Base-by-base conservation (phyloP, 2,888 invertebrate species). In the Ormyrus rosae region DNA sequence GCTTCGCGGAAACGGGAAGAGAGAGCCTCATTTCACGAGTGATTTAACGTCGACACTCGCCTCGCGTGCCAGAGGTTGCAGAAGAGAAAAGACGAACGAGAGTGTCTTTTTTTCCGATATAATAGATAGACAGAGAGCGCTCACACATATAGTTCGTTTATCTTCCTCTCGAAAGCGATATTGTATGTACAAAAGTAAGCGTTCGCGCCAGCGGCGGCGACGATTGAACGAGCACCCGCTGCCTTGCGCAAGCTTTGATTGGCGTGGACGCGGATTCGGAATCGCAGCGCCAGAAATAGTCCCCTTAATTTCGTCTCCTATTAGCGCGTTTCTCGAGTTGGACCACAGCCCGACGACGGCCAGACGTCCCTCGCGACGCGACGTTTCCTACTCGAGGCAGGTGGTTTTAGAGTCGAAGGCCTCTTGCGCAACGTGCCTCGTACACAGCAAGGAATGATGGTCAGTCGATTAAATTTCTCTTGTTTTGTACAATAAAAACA, bases 331-430 rank as follows among this genome's bases (percentile, higher is more conserved):
- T 34, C 46, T 7, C 69, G 50, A 5, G n/a, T 69, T 78, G 71
- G 72, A 72, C 19, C 13, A 9, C 11, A 10, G 63, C 69, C 76
- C 63, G 72, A 11, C 64, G 64, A 60, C 53, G 48, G 45, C 72
- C 72, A 72, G 72, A 78, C 72, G 78, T 65, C 67, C 72, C 78
- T 72, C 71, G 60, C 56, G 10, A n/a, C 6, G 13, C 9, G 7
- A 11, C 73, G n/a, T 56, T 70, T 56, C 58, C 61, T 61, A 19
- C n/a, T 70, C 53, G 19, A 5, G 19, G 60, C 65, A 71, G 65
- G 71, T 71, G 70, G 71, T 65, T 34, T 3, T 34, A 34, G 34
- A 34, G 34, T 34, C 34, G 34, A 58, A 70, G 69, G 69, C 19
- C 58, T 56, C 46, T 56, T 7, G 11, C 56, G 34, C 34, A 34